These are phyloP conservation scores for Clarias pachynema DNA, from an alignment of 2,797 vertebrate species.

Conservation along the genomic window DNA sequence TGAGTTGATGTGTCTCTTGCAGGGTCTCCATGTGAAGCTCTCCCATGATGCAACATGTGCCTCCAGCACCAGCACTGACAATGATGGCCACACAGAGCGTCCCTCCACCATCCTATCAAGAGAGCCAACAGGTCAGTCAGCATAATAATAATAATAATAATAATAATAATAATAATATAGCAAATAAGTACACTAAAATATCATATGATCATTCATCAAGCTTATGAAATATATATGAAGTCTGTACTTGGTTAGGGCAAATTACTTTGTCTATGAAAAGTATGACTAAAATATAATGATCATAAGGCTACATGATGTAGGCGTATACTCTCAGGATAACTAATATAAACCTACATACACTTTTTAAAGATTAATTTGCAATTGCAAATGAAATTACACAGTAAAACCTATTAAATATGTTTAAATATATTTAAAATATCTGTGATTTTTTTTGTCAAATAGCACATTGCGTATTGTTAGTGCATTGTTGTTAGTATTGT, in stretches of 20 bases:
- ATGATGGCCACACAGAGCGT: constrained; percentile 99
- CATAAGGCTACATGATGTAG: neutral
- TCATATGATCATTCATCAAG: neutral
- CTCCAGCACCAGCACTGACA: constrained; percentile 94
- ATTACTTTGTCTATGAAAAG: neutral
- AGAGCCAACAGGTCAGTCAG: constrained; percentile 91
- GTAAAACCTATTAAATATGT: neutral
- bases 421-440: neutral
- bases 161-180: neutral
- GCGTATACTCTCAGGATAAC: neutral
- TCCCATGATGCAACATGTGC: constrained; percentile 99
- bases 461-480: neutral
- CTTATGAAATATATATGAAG: neutral
- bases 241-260: neutral
- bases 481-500: neutral
- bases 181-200: neutral
- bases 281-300: neutral
- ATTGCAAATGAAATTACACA: neutral
- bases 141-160: neutral
- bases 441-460: neutral
- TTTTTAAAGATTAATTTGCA: neutral
- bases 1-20: constrained; percentile 46
- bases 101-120: constrained; percentile 98
- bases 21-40: constrained; percentile 96
- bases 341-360: neutral